Percentiles rank a stretch among this genome's conserved stretches.
phyloP scores from a whole-genome alignment of 30 jellyfish, hydroid and myxozoan genomes.

The Hydractinia symbiolongicarpus region DNA sequence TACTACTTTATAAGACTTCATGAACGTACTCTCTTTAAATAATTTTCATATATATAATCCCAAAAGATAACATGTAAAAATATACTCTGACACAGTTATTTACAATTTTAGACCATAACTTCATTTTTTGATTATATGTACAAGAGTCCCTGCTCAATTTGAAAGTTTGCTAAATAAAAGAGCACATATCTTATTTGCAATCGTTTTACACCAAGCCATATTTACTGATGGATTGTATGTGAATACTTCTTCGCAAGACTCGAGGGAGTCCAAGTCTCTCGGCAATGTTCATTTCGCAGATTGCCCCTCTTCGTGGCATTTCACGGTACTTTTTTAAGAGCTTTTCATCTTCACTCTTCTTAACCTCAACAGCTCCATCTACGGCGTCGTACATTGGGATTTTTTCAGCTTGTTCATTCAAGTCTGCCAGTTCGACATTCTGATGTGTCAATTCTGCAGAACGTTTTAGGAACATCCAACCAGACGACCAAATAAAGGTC shows the following conservation, averaged over 20 bases:
- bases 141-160: too few species aligned
- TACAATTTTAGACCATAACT: too few species aligned
- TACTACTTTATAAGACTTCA: too few species aligned
- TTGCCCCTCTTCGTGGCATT: constrained; percentile 26
- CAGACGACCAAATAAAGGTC: constrained; percentile 10
- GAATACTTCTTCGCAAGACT: neutral
- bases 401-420: neutral
- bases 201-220: constrained; percentile 23
- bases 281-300: constrained; percentile 12
- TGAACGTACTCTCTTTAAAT: too few species aligned
- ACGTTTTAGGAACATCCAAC: constrained; percentile 27
- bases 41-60: too few species aligned
- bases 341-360: constrained; percentile 15
- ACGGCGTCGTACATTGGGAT: constrained; percentile 4
- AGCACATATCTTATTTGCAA: too few species aligned
- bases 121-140: too few species aligned
- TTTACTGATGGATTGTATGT: constrained; percentile 10
- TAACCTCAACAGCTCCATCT: constrained; percentile 1
- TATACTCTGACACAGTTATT: too few species aligned
- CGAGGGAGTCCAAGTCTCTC: constrained; percentile 35
- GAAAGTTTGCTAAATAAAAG: too few species aligned
- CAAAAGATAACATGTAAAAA: too few species aligned
- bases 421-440: neutral
- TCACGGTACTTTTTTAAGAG: constrained; percentile 2
- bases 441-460: constrained; percentile 8